A percentile compares a stretch with the other conserved stretches of the same genome.
phyloP scores from a whole-genome alignment of 1,140 invertebrate species.

The Leguminivora glycinivorella region DNA sequence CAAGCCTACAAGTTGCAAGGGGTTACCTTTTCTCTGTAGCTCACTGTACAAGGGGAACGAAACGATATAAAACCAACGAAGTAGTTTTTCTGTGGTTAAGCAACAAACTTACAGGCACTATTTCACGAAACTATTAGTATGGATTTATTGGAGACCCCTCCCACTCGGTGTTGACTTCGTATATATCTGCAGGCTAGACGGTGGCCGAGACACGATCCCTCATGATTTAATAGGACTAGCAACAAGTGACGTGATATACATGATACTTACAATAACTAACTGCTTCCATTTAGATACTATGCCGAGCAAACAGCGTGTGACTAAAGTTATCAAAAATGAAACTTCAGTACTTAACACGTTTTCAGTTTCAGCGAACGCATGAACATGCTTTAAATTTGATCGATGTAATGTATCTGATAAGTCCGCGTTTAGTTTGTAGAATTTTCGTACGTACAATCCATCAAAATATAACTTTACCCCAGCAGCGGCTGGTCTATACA shows the following conservation, averaged over 20 bases:
- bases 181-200: conserved; percentile 26
- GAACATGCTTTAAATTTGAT: too few relatives aligned
- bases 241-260: neutral
- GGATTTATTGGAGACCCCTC: conserved; percentile 52
- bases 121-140: conserved; percentile 25
- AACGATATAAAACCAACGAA: conserved; percentile 2
- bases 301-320: neutral
- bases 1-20: too few relatives aligned
- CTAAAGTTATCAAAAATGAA: too few relatives aligned
- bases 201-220: conserved; percentile 14
- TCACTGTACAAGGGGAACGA: neutral
- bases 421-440: too few relatives aligned
- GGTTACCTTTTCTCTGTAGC: too few relatives aligned
- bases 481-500: too few relatives aligned
- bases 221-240: neutral
- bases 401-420: too few relatives aligned
- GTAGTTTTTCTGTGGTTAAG: conserved; percentile 18
- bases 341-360: too few relatives aligned
- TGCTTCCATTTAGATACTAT: neutral
- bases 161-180: conserved; percentile 40
- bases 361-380: too few relatives aligned
- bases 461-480: too few relatives aligned
- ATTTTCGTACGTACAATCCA: too few relatives aligned
- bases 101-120: conserved; percentile 11
- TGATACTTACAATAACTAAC: neutral